Evolutionary conservation across 1,140 invertebrate genomes (phyloP).

Genomic region (Leptonema lineaticorne): DNA sequence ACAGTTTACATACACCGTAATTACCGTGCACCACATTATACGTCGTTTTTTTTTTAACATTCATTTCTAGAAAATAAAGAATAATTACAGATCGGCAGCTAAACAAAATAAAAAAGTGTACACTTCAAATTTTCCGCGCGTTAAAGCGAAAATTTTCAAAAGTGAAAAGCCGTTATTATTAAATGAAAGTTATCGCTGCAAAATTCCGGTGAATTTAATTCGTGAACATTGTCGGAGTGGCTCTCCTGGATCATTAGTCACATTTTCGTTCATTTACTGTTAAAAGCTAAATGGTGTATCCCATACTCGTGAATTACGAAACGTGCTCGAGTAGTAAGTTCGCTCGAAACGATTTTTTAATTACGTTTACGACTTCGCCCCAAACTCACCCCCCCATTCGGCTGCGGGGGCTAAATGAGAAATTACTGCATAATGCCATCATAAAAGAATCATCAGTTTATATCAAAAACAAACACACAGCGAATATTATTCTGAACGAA

Average conservation of each 20-base stretch:
- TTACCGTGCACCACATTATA: not conserved
- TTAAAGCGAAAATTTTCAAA: not conserved
- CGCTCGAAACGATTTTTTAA: conserved; percentile 6
- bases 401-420: not conserved
- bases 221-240: conserved; percentile 1
- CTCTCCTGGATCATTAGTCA: conserved; percentile 35
- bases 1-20: too few relatives aligned
- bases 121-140: not conserved
- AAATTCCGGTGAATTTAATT: not conserved
- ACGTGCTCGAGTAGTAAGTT: not conserved
- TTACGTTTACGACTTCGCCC: not conserved
- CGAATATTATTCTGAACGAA: too few relatives aligned
- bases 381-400: too few relatives aligned
- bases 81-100: too few relatives aligned
- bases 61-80: too few relatives aligned
- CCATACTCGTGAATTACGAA: not conserved
- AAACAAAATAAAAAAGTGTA: too few relatives aligned
- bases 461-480: too few relatives aligned
- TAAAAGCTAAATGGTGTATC: conserved; percentile 42
- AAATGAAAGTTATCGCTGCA: conserved; percentile 6
- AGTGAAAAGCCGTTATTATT: not conserved
- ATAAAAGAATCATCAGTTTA: not conserved
- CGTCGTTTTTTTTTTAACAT: too few relatives aligned
- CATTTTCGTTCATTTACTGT: conserved; percentile 39
- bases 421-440: not conserved